Conservation (phyloP, 2,888 invertebrate genomes). For the Harpagoxenus sublaevis region DNA sequence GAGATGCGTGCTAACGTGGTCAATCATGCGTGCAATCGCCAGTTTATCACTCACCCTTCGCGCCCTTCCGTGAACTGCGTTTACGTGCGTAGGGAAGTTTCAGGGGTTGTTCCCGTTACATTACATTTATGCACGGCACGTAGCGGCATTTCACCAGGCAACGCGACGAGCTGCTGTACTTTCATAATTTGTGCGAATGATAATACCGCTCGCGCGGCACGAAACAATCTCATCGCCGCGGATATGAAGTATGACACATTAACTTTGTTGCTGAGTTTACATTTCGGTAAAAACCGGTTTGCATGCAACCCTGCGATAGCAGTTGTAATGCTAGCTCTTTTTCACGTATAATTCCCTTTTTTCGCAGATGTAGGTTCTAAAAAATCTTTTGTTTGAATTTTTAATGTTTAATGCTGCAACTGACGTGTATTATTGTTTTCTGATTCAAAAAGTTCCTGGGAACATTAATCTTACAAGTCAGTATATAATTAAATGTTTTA, state of each 20-base stretch:
- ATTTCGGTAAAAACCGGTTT: constrained; percentile 3
- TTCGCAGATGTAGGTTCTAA: neutral
- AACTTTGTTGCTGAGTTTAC: constrained; percentile 17
- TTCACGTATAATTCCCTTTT: neutral
- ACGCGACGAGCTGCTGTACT: constrained; percentile 5
- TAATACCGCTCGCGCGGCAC: constrained; percentile 30
- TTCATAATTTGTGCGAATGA: constrained; percentile 39
- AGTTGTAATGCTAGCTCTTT: neutral
- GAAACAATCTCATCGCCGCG: constrained; percentile 20
- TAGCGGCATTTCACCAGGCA: constrained; percentile 23
- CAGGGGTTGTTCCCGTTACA: constrained; percentile 43
- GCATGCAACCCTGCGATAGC: neutral
- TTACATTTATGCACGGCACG: constrained; percentile 52
- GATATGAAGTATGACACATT: constrained; percentile 1
- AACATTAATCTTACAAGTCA: neutral
- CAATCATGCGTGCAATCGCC: constrained; percentile 11
- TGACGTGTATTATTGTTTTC: too few relatives aligned
- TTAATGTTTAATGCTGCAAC: too few relatives aligned
- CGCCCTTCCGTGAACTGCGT: neutral
- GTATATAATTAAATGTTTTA: constrained; percentile 15
- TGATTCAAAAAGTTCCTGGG: too few relatives aligned
- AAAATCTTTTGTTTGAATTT: neutral
- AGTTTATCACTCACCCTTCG: neutral
- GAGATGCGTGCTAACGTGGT: neutral
- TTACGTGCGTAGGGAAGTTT: constrained; percentile 45